Base-by-base conservation (phyloP, 2,888 invertebrate genomes). In the Leptarthrus brevirostris region DNA sequence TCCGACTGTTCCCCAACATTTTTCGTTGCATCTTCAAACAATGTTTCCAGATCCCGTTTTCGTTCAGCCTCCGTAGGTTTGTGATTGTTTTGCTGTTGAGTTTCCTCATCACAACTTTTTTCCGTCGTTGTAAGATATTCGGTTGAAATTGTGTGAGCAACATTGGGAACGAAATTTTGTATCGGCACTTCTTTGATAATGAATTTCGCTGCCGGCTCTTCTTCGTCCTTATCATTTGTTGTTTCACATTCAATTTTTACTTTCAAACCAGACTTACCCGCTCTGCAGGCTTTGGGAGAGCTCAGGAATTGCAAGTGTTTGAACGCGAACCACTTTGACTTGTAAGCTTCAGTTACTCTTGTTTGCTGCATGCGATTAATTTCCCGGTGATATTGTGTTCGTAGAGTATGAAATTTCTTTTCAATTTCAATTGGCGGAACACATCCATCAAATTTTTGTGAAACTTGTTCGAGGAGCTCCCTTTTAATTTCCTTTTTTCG, bases 351-450 rank as follows among this genome's bases (percentile, higher is more conserved):
- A 18, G 30, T 72, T 4, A 56, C 56, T 10, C 52, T 6, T 0
- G 86, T 87, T 24, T 88, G 84, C 12, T 86, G 84, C 84, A 88
- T 89, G 44, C 87, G 85, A 49, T 86, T 87, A 3, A 87, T 87
- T 78, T 89, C 89, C 4, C 89, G 86, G 78, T 89, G 89, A 77
- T 89, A 89, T 75, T 89, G 89, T 0, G 89, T 89, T 3, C 89
- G 84, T 44, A 89, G 82, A 74, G 89, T 89, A 76, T 89, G 89
- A 69, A 89, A 88, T 77, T 89, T 89, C 78, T 89, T 89, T 1
- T 89, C 88, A 24, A 87, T 84, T 77, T 89, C 89, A 3, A 86
- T 84, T 22, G 82, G 80, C 0, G 83, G 80, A 74, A 83, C 81
- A 22, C 80, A 81, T 82, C 83, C 78, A 81, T 84, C 81, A 5